These are phyloP conservation scores for Diploscapter pachys DNA, from an alignment of 1,140 invertebrate genomes.

Conservation along the genomic window DNA sequence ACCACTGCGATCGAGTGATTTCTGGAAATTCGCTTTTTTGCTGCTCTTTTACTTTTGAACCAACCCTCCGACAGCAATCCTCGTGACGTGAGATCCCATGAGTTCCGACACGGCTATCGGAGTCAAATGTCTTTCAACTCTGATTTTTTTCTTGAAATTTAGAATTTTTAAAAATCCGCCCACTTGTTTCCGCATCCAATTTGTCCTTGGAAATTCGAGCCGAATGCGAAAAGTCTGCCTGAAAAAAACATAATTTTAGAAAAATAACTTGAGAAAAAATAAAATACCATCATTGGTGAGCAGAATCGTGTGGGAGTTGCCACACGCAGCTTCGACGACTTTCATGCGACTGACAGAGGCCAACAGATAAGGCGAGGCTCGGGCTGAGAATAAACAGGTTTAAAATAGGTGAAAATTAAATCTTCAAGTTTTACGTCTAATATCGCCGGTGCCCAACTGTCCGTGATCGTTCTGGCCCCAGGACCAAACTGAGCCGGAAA, in stretches of 20 bases:
- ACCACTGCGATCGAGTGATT: slow-evolving; percentile 78
- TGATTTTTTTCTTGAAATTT: background rate
- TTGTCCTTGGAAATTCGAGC: slow-evolving; percentile 77
- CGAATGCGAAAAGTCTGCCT: slow-evolving; percentile 78
- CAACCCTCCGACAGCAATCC: slow-evolving; percentile 72
- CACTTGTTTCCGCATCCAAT: slow-evolving; percentile 65
- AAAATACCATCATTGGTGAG: slow-evolving; percentile 75
- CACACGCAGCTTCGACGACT: slow-evolving; percentile 57
- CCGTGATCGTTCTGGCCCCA: slow-evolving; percentile 83
- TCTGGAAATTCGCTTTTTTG: background rate
- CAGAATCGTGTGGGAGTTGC: slow-evolving; percentile 75
- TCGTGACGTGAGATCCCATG: slow-evolving; percentile 86
- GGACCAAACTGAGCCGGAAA: slow-evolving; percentile 81
- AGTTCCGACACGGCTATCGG: slow-evolving; percentile 82
- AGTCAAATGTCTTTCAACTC: slow-evolving; percentile 59
- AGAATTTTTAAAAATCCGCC: background rate
- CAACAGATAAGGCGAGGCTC: background rate
- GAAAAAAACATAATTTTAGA: too few species aligned
- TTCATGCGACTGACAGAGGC: background rate
- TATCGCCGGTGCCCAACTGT: slow-evolving; percentile 69
- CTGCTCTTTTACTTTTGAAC: background rate
- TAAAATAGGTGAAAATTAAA: background rate
- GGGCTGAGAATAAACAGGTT: background rate
- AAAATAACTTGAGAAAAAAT: too few species aligned
- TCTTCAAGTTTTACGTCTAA: background rate